Evolutionary conservation across 2,113 vertebrate species (phyloP).

Genomic region (Panthera leo): DNA sequence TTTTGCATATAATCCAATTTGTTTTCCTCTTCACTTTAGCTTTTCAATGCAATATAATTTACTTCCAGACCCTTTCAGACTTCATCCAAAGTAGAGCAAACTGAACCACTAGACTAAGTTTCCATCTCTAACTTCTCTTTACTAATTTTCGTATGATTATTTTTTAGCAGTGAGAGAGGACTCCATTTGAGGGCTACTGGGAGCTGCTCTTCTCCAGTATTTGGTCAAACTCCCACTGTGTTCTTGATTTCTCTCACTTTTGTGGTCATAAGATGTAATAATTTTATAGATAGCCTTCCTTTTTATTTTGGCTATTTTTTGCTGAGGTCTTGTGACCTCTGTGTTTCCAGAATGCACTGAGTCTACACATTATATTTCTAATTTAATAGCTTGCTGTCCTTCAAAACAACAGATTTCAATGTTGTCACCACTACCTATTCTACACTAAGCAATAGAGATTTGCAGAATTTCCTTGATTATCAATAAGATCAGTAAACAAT

Average conservation of each 20-base stretch:
- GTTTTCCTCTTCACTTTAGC: background rate
- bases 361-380: background rate
- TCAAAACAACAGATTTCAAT: background rate
- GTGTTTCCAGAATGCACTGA: background rate
- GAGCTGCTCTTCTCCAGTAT: background rate
- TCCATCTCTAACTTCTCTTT: background rate
- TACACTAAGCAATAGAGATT: background rate
- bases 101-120: background rate
- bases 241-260: background rate
- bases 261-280: background rate
- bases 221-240: background rate
- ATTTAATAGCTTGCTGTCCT: background rate
- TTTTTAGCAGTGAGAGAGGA: background rate
- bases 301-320: background rate
- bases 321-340: background rate
- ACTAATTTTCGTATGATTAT: background rate
- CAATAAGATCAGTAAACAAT: background rate
- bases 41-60: background rate
- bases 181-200: background rate
- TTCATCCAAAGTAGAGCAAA: background rate
- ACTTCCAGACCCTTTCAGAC: background rate
- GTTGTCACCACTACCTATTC: background rate
- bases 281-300: background rate
- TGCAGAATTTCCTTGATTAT: background rate
- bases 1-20: background rate